These are phyloP conservation scores for Torymus aiolomorphi DNA, from an alignment of 2,888 invertebrate species.

Conservation along the genomic window DNA sequence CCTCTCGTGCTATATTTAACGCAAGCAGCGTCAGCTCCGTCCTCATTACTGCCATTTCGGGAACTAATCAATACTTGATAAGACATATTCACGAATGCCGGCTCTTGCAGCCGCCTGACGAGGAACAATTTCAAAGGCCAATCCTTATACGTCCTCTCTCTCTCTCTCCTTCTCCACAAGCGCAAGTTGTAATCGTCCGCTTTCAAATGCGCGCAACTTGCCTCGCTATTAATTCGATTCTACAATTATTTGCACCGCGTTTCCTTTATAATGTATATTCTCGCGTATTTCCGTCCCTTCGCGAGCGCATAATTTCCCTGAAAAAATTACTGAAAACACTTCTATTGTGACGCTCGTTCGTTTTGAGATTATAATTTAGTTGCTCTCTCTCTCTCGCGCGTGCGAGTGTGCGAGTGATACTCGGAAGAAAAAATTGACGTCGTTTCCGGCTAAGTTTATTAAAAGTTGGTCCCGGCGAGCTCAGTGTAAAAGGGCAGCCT, in stretches of 20 bases:
- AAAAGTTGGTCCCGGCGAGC: not conserved
- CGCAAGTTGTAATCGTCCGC: not conserved
- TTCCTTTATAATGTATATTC: too few species aligned
- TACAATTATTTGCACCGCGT: not conserved
- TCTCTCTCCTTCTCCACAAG: not conserved
- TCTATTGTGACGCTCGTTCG: too few species aligned
- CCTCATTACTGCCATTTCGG: not conserved
- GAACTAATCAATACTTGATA: constrained; percentile 7
- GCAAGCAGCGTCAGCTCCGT: too few species aligned
- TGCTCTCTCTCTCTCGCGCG: too few species aligned
- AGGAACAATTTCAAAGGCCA: constrained; percentile 21
- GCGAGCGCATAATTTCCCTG: not conserved
- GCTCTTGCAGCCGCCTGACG: not conserved
- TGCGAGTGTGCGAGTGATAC: not conserved
- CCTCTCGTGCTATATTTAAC: not conserved
- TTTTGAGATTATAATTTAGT: too few species aligned
- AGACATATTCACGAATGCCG: not conserved
- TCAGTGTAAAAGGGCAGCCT: not conserved
- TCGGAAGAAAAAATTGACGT: constrained; percentile 17
- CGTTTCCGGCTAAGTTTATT: not conserved
- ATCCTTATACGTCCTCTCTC: constrained; percentile 8
- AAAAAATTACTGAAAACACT: too few species aligned
- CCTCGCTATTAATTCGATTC: constrained; percentile 10
- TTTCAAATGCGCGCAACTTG: not conserved
- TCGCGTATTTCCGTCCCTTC: not conserved